A percentile compares a stretch with the other conserved stretches of the same genome.
Conservation (phyloP, 1,140 invertebrate genomes). For the Drosophila insularis region DNA sequence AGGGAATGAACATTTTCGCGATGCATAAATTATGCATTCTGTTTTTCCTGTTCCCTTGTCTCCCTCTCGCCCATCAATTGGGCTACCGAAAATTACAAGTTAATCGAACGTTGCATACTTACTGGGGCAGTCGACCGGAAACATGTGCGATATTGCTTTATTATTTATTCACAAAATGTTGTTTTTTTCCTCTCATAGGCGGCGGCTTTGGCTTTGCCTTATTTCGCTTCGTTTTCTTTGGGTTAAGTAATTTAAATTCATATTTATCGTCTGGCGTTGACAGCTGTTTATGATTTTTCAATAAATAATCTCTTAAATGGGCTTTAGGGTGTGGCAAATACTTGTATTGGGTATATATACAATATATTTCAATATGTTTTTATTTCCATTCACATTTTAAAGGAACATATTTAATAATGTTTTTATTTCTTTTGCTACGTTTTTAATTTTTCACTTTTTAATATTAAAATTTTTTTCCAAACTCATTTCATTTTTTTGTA, state of each 20-base stretch:
- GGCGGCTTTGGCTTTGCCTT: neutral
- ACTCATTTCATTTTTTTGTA: no score
- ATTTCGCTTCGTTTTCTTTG: neutral
- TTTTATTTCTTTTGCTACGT: neutral
- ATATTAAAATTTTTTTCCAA: neutral
- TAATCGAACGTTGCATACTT: constrained; percentile 65
- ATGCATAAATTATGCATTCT: constrained; percentile 44
- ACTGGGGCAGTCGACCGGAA: constrained; percentile 46
- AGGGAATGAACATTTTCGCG: constrained; percentile 18
- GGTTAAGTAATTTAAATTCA: constrained; percentile 49
- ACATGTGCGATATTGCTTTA: constrained; percentile 39
- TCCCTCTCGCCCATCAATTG: neutral
- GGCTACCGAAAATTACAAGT: constrained; percentile 36
- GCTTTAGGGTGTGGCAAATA: constrained; percentile 32
- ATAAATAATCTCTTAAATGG: constrained; percentile 16
- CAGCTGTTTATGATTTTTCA: constrained; percentile 26
- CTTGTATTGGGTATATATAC: neutral
- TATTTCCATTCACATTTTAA: neutral
- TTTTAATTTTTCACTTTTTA: neutral
- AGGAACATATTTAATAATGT: neutral
- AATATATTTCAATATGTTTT: neutral
- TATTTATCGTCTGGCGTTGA: constrained; percentile 31
- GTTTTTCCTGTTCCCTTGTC: neutral
- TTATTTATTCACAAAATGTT: constrained; percentile 33
- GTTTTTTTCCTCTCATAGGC: neutral